phyloP scores from a whole-genome alignment of 2,113 vertebrate species.

The Physeter macrocephalus region DNA sequence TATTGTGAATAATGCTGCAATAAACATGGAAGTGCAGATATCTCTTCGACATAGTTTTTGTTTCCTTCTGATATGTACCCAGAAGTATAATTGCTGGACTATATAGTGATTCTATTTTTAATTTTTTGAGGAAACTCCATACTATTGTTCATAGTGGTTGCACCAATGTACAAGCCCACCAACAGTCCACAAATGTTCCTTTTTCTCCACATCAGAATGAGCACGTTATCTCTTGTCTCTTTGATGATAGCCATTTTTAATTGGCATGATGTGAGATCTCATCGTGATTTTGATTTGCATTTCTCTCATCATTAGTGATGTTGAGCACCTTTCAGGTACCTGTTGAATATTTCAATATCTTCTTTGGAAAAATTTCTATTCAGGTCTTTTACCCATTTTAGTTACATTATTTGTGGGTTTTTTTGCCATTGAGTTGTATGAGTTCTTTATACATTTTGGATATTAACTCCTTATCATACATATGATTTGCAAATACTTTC shows the following conservation, averaged over 20 bases:
- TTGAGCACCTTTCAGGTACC: not conserved
- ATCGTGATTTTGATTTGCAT: too few relatives aligned
- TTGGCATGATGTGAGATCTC: too few relatives aligned
- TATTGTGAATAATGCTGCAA: not conserved
- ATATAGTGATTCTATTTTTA: not conserved
- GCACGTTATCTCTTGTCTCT: not conserved
- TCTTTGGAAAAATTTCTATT: not conserved
- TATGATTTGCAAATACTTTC: not conserved
- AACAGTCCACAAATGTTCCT: not conserved
- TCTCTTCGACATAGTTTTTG: not conserved
- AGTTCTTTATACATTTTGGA: not conserved
- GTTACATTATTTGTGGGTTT: not conserved
- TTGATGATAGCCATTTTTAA: not conserved
- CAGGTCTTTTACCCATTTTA: not conserved
- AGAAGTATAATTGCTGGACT: not conserved
- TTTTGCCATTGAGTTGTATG: not conserved
- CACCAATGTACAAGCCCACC: not conserved
- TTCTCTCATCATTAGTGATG: not conserved
- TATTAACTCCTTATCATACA: not conserved
- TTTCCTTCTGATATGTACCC: not conserved
- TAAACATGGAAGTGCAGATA: not conserved
- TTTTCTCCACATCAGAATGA: not conserved
- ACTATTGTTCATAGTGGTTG: not conserved
- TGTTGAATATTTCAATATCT: not conserved
- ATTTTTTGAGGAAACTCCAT: not conserved